Evolutionary conservation across 2,113 vertebrate genomes (phyloP), one percentile per base, ranked within the genome.

Genomic region (Nothobranchius kuhntae): DNA sequence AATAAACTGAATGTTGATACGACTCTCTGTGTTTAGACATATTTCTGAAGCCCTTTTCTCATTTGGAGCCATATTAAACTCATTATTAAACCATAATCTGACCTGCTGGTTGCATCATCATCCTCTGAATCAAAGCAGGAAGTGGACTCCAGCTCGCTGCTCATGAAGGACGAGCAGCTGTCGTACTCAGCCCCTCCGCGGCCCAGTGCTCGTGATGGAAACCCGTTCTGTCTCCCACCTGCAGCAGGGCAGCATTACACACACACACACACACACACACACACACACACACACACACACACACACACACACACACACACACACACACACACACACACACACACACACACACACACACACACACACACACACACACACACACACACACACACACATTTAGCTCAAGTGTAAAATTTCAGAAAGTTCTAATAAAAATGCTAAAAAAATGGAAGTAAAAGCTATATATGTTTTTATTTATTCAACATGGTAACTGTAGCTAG

Each of bases 111-210:
- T 66, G 97, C 97, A 59, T 98, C 97, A 64, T 99, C 97, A 26
- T 98, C 96, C 53, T 98, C 97, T 0, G 96, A 99, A 88, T 98
- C 97, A 0, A 98, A 98, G 93, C 97, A 98, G 89, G 96, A 98
- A 73, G 97, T 99, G 53, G 96, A 96, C 86, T 99, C 97, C 85
- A 99, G 89, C 79, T 99, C 97, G 4, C 97, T 98, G 92, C 97
- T 99, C 97, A 98, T 98, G 62, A 98, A 95, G 0, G 97, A 98
- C 0, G 97, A 98, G 6, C 96, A 97, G 88, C 97, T 99, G 80
- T 97, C 96, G 9, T 96, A 99, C 50, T 98, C 96, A 0, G 83
- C 60, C 0, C 75, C 89, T 2, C 83, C 86, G 15, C 95, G 93
- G 61, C 94, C 95, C 65, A 68, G 13, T 12, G 85, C 81, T 42